A percentile compares a stretch with the other conserved stretches of the same genome.
Evolutionary conservation across 2,113 vertebrate genomes (phyloP).

Genomic region (Myotis yumanensis): DNA sequence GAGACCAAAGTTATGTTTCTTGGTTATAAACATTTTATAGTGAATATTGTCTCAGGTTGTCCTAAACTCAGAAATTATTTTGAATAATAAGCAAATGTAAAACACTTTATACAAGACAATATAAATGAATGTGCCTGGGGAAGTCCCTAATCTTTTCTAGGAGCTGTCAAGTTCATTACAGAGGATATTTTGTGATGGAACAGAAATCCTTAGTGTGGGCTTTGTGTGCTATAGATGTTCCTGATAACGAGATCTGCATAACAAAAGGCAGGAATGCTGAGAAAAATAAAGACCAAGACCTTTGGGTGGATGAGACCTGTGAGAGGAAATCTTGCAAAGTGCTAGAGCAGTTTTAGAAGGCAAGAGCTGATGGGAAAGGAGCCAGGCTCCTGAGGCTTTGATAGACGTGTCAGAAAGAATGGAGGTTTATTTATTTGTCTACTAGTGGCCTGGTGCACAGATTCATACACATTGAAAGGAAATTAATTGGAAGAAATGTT

Average conservation of each 20-base stretch:
- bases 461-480: too few relatives aligned
- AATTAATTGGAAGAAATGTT: too few relatives aligned
- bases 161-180: neutral
- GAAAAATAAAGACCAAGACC: neutral
- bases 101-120: neutral
- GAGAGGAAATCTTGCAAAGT: neutral
- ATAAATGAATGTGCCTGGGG: neutral
- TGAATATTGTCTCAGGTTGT: neutral
- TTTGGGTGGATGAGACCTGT: neutral
- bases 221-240: neutral
- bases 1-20: neutral
- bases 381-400: neutral
- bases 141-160: neutral
- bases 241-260: neutral
- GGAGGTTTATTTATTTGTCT: neutral
- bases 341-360: neutral
- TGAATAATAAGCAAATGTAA: slow-evolving; percentile 2
- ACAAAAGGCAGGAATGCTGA: neutral
- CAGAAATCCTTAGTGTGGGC: neutral
- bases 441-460: too few relatives aligned
- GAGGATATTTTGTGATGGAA: neutral
- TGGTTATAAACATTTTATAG: slow-evolving; percentile 48
- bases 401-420: neutral
- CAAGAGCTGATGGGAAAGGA: neutral
- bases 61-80: neutral